Base-by-base conservation (phyloP, 2,797 vertebrate genomes). In the Agapornis canus region DNA sequence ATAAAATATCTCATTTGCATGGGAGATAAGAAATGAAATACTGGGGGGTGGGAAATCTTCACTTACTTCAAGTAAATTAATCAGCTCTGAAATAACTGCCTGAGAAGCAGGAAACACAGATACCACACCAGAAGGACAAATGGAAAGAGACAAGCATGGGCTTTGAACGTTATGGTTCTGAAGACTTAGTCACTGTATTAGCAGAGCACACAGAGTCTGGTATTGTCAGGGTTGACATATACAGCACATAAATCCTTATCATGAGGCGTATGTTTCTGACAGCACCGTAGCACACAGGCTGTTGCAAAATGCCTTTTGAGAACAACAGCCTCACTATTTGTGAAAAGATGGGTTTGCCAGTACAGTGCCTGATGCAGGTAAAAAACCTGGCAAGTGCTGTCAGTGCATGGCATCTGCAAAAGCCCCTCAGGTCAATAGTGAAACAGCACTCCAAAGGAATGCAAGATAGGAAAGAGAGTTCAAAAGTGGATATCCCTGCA, bases 221-320 rank as follows among this genome's bases (percentile, higher is more conserved):
- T 35, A 66, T 60, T 82, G 51, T 79, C 79, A 71, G 75, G 56
- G n/a, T 31, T 65, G 75, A 68, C 57, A 54, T 3, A 57, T 2
- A 69, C 25, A 87, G 61, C 32, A 91, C 52, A 57, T 75, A 87
- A 87, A 89, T 91, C 89, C 80, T 91, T 71, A 65, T 75, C 78
- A 85, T 2, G 57, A 81, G 65, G n/a, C 76, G 71, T 29, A 60
- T 59, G 72, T 48, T 94, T 87, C 82, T 92, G 82, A 86, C 61
- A 94, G 61, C 40, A 52, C 29, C 32, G 21, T 29, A 57, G 60
- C 1, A 4, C 45, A 69, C 39, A 79, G 54, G 43, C 73, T 84
- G 70, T 20, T 83, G 63, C 77, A 82, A 94, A 75, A 89, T 54
- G 81, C 32, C 35, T 92, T 81, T 91, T 35, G 45, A 79, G 89